Percentiles rank a stretch among this genome's conserved stretches.
Conservation (phyloP, 2,797 vertebrate species). For the Halcyon smyrnensis region DNA sequence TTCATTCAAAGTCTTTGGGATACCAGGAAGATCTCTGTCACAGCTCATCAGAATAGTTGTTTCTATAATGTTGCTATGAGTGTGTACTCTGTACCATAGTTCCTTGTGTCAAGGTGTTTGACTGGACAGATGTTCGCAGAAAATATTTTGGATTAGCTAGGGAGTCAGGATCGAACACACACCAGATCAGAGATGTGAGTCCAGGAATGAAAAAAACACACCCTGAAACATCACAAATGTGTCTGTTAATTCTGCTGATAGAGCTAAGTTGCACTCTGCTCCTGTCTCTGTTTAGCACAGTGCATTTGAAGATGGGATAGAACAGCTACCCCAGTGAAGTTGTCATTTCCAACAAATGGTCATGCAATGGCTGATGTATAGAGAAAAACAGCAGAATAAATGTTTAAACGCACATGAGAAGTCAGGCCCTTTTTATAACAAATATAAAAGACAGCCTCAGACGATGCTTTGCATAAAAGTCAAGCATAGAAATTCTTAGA, state of each 20-base stretch:
- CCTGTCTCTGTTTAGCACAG: background rate
- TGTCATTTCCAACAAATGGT: background rate
- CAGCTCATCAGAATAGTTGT: background rate
- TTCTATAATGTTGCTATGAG: background rate
- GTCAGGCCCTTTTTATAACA: background rate
- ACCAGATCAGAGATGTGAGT: background rate
- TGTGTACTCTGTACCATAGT: fast-evolving
- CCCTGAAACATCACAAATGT: background rate
- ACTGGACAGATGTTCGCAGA: background rate
- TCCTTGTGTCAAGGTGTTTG: background rate
- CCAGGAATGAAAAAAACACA: background rate
- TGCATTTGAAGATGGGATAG: background rate
- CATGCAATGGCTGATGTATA: background rate
- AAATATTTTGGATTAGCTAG: background rate
- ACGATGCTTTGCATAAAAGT: background rate
- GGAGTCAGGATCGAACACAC: background rate
- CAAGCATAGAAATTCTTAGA: background rate
- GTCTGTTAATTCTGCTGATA: background rate
- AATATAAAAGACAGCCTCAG: background rate
- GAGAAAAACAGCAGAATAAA: background rate
- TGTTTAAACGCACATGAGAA: background rate
- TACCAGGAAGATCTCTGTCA: background rate
- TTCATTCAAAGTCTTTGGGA: background rate
- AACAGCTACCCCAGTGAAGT: background rate
- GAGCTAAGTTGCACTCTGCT: background rate